Evolutionary conservation across 2,113 vertebrate genomes (phyloP).

Genomic region (Sciurus niger): DNA sequence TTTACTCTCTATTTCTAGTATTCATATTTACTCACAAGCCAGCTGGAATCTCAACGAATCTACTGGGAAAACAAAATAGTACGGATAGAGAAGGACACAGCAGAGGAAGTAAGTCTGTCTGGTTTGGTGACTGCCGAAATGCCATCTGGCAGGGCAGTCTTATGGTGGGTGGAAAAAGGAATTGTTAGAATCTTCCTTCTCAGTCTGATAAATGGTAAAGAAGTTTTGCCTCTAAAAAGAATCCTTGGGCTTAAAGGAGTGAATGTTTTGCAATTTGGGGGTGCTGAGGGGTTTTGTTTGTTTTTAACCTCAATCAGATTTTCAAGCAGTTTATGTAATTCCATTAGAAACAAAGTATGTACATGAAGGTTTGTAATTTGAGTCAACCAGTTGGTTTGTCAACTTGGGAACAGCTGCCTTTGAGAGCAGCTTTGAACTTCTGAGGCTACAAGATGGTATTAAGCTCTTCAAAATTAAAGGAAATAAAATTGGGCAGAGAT

Average conservation of each 20-base stretch:
- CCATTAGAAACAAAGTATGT: conserved; percentile 46
- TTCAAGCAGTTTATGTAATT: conserved; percentile 31
- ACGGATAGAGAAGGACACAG: conserved; percentile 97
- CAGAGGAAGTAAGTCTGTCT: conserved; percentile 93
- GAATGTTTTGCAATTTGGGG: neutral
- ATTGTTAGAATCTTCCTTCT: neutral
- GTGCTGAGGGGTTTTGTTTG: neutral
- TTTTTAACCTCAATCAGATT: conserved; percentile 16
- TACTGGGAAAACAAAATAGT: conserved; percentile 99
- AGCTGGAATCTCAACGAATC: conserved; percentile 98
- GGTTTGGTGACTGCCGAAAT: neutral
- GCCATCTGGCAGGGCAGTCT: neutral
- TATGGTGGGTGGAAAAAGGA: neutral
- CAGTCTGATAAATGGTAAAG: neutral
- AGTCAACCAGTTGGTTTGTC: conserved; percentile 50
- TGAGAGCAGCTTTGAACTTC: neutral
- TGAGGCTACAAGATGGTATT: neutral
- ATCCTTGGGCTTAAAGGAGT: conserved; percentile 44
- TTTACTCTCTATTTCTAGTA: conserved; percentile 89
- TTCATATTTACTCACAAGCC: conserved; percentile 97
- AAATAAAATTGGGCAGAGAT: conserved; percentile 25
- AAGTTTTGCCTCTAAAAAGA: conserved; percentile 60
- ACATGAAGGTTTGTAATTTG: conserved; percentile 49
- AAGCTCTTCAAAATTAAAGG: neutral
- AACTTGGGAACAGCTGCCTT: neutral